Evolutionary conservation across 2,113 vertebrate genomes (phyloP).

Genomic region (Pungitius pungitius): DNA sequence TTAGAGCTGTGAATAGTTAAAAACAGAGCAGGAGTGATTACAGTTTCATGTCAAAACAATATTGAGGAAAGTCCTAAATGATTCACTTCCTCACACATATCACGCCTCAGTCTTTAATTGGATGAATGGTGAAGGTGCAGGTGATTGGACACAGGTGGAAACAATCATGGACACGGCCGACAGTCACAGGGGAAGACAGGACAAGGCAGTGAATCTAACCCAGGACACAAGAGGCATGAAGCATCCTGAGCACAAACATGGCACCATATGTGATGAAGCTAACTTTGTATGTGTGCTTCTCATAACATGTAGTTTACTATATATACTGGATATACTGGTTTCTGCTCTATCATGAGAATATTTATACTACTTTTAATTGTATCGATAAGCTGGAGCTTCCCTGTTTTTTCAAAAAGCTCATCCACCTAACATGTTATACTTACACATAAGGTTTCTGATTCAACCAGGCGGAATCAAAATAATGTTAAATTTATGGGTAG

Average conservation of each 20-base stretch:
- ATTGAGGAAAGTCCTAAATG: constrained; percentile 67
- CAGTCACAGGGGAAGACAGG: too few relatives aligned
- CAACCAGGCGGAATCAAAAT: background rate
- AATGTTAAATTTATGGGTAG: too few relatives aligned
- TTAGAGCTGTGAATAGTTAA: constrained; percentile 75
- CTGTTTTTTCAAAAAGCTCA: background rate
- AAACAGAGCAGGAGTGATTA: constrained; percentile 57
- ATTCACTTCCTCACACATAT: background rate
- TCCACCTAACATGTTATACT: background rate
- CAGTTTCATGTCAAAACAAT: constrained; percentile 71
- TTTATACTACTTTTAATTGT: background rate
- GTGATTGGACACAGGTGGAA: too few relatives aligned
- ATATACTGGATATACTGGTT: background rate
- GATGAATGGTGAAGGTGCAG: too few relatives aligned
- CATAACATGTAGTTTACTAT: background rate
- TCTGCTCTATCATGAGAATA: background rate
- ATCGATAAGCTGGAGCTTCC: background rate
- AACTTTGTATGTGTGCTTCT: background rate
- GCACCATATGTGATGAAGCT: background rate
- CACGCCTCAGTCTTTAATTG: background rate
- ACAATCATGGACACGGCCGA: too few relatives aligned
- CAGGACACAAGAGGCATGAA: too few relatives aligned
- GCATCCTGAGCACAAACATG: background rate
- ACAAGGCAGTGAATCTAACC: too few relatives aligned
- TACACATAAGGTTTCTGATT: constrained; percentile 1